Evolutionary conservation across 2,113 vertebrate species (phyloP), one percentile per base, ranked within the genome.

Genomic region (Ptychochromis oligacanthus): DNA sequence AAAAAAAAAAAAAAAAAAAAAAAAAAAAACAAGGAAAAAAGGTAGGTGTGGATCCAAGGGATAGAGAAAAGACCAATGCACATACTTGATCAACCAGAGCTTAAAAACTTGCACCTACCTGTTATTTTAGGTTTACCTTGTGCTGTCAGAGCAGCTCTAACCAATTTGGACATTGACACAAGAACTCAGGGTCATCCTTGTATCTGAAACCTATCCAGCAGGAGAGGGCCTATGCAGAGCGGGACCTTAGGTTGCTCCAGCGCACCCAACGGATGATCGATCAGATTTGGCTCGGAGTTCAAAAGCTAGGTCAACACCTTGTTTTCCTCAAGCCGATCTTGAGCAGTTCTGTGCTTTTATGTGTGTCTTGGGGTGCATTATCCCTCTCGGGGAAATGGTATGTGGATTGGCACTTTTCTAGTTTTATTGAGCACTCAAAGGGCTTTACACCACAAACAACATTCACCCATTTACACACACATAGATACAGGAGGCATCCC

Each of bases 361-460:
- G 62, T n/a, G 46, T 28, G 26, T 52, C 18, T 54, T 54, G 52
- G 67, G 67, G 18, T 72, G 4, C 46, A 72, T 72, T 72, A 52
- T 72, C 10, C 26, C 26, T 34, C 11, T 72, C 46, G 18, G 52
- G 11, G 18, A 26, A 72, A 72, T 54, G 46, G 67, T 49, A 34
- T 31, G 46, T 72, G 18, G 15, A 72, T 26, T 54, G 43, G 67
- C 46, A 54, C 20, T n/a, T 72, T 72, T 54, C 26, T 54, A 72
- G 46, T 72, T 72, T 72, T 72, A 72, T 72, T 72, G 67, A 54
- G 67, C 46, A 72, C 46, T 72, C 17, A n/a, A 72, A 72, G 38
- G 13, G 43, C 22, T 67, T 67, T 67, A 67, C 15, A 67, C 64
- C 64, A 28, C 40, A 67, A 67, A 46, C 67, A 18, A 72, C 67